These are phyloP conservation scores for Digitonthophagus gazella DNA, from an alignment of 2,888 invertebrate genomes.

Conservation along the genomic window DNA sequence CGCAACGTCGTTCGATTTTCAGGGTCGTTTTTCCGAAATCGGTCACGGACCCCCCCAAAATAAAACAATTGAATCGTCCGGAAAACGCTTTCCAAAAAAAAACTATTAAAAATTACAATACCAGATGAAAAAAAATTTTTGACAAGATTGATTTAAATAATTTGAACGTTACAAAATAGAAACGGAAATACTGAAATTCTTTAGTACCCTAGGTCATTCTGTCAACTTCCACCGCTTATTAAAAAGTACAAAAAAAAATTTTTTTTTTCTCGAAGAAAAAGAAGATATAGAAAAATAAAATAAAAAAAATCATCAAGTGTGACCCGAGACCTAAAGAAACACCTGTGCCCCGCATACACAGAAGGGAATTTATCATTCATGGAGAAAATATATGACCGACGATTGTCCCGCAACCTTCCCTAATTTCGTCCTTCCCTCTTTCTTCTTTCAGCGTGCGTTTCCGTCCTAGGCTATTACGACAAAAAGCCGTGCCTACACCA, in stretches of 20 bases:
- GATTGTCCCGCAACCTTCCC: conserved; percentile 4
- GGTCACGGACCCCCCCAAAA: too few relatives aligned
- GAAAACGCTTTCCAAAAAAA: too few relatives aligned
- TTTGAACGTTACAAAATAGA: too few relatives aligned
- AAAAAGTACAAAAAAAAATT: too few relatives aligned
- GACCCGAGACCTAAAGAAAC: not conserved
- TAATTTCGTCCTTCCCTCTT: conserved; percentile 8
- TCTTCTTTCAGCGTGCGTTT: conserved; percentile 10
- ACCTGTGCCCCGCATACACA: not conserved
- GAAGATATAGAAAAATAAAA: not conserved
- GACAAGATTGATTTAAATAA: not conserved
- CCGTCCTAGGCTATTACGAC: conserved; percentile 4
- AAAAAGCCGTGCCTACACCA: too few relatives aligned
- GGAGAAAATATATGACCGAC: not conserved
- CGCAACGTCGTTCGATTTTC: too few relatives aligned
- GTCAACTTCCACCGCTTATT: not conserved
- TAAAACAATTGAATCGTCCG: too few relatives aligned
- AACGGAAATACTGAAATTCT: not conserved
- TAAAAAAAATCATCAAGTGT: not conserved
- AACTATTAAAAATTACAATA: too few relatives aligned
- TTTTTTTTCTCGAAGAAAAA: not conserved
- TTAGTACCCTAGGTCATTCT: not conserved
- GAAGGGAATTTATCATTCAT: not conserved
- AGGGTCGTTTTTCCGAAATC: too few relatives aligned
- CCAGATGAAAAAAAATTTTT: too few relatives aligned